Percentiles rank a stretch among this genome's conserved stretches.
Evolutionary conservation across 2,888 invertebrate species (phyloP).

Genomic region (Villa cingulata): DNA sequence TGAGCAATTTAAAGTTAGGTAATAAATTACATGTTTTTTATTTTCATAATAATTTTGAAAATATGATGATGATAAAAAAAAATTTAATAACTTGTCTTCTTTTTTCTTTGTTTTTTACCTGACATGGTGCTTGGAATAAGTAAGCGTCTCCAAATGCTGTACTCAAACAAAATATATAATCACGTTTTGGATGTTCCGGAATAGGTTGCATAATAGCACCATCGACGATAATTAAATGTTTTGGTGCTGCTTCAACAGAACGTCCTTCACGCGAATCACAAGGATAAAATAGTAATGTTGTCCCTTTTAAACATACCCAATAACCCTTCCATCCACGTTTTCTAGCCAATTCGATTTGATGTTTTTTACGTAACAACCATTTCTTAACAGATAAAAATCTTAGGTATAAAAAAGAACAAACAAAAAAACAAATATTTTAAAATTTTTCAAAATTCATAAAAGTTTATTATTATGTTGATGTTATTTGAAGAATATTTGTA

Average conservation of each 20-base stretch:
- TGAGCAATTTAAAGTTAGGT: too few relatives aligned
- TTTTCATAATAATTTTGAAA: too few relatives aligned
- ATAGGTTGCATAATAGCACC: slow-evolving; percentile 97
- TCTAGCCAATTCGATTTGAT: slow-evolving; percentile 89
- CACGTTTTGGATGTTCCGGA: slow-evolving; percentile 96
- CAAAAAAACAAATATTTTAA: too few relatives aligned
- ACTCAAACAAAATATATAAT: slow-evolving; percentile 95
- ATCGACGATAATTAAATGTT: slow-evolving; percentile 90
- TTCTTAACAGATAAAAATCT: slow-evolving; percentile 97
- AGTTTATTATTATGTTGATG: too few relatives aligned
- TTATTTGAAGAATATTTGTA: too few relatives aligned
- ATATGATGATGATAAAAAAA: too few relatives aligned
- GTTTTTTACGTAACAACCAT: slow-evolving; percentile 92
- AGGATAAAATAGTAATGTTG: slow-evolving; percentile 88
- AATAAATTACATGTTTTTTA: too few relatives aligned
- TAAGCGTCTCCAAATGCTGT: slow-evolving; percentile 97
- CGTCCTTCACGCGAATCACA: slow-evolving; percentile 85
- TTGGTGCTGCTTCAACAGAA: slow-evolving; percentile 83
- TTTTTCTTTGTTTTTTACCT: too few relatives aligned
- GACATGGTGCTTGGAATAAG: slow-evolving; percentile 83
- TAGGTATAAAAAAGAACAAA: not conserved
- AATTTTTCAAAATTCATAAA: too few relatives aligned
- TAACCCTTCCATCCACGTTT: slow-evolving; percentile 97
- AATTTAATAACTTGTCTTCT: too few relatives aligned
- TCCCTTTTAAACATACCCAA: slow-evolving; percentile 96